Percentiles rank a stretch among this genome's conserved stretches.
Conservation (phyloP, 92 coral and sea anemone species). For the Micromussa lordhowensis region DNA sequence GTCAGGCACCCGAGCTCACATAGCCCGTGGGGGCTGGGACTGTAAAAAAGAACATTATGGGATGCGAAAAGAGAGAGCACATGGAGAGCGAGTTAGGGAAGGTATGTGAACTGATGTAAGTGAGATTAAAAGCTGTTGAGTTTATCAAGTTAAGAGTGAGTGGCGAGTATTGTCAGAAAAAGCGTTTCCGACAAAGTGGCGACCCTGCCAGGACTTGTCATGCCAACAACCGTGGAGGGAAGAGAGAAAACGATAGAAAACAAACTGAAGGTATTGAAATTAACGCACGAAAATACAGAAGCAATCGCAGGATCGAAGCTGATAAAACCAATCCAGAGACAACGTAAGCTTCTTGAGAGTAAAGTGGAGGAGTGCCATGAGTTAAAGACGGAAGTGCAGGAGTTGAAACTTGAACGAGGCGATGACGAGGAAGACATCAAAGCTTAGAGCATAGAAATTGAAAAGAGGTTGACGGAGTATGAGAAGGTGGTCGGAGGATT, state of each 20-base stretch:
- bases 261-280: constrained; percentile 33
- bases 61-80: no score
- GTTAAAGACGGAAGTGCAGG: constrained; percentile 28
- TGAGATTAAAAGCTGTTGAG: no score
- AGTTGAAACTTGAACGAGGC: constrained; percentile 16
- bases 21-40: no score
- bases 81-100: no score
- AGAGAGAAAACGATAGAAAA: neutral
- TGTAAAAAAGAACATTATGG: no score
- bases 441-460: constrained; percentile 15
- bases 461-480: constrained; percentile 12
- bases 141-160: no score
- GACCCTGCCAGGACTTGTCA: constrained; percentile 27
- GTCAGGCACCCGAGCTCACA: no score
- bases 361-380: constrained; percentile 17
- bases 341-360: constrained; percentile 8
- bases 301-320: neutral
- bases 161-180: no score
- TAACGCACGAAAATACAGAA: constrained; percentile 22
- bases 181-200: constrained; percentile 37
- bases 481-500: constrained; percentile 10
- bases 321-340: constrained; percentile 11
- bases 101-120: no score
- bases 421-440: constrained; percentile 22
- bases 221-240: neutral